Evolutionary conservation across 2,797 vertebrate species (phyloP), one percentile per base, ranked within the genome.

Genomic region (Pangasius djambal): DNA sequence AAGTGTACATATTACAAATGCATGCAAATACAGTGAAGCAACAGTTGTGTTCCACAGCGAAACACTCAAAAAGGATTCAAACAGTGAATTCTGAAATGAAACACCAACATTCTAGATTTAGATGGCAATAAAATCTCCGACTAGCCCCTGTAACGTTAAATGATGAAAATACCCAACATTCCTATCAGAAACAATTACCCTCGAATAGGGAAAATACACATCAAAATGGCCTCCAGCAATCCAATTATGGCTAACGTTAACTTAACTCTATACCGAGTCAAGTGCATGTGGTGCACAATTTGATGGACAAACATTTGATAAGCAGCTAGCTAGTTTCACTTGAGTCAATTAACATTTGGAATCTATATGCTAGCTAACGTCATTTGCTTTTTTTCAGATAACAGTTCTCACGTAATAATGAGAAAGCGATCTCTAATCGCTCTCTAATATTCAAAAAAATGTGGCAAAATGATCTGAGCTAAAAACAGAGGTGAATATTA

Each of bases 271-370:
- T 78, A n/a, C 34, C 0, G 34, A 77, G 37, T 77, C 57, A 78
- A 25, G 59, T 65, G 65, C 86, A 87, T 79, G 86, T 37, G 57
- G 86, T 52, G 74, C 86, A 78, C 74, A 87, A 67, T 78, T 78
- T 44, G n/a, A n/a, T 65, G 40, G 40, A 87, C 57, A 52, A 52
- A 86, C 28, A 79, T 65, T 65, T 83, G 16, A 82, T 16, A 82
- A 25, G 48, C 28, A 9, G 78, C 78, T 57, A 50, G 57, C 40
- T n/a, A n/a, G n/a, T n/a, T n/a, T n/a, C n/a, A n/a, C n/a, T n/a
- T n/a, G n/a, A n/a, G 59, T 65, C 59, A 78, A 25, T 86, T 78
- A 78, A 75, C 34, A 2, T 61, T 61, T 1, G 69, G 61, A 82
- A 59, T 82, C 31, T 70, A n/a, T 70, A 82, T 82, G 79, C 16